phyloP scores from a whole-genome alignment of 2,888 invertebrate genomes.

The Cylindroiulus punctatus region DNA sequence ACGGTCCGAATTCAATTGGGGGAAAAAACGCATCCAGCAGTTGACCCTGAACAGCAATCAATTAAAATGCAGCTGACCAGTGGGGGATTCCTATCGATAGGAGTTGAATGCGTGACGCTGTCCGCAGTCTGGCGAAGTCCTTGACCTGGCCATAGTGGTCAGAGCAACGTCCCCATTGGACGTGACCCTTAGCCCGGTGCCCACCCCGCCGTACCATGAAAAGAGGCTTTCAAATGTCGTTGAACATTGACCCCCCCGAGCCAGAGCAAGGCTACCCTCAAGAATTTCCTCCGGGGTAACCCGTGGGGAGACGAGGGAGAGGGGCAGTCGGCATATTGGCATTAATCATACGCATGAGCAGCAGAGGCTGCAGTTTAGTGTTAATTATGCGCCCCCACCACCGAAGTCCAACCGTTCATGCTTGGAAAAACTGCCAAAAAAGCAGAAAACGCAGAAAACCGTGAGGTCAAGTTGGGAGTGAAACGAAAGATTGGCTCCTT shows the following conservation, averaged over 20 bases:
- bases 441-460: background rate
- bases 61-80: conserved; percentile 35
- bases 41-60: background rate
- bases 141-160: conserved; percentile 45
- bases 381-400: conserved; percentile 47
- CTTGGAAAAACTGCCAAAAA: background rate
- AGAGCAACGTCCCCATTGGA: conserved; percentile 47
- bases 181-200: conserved; percentile 45
- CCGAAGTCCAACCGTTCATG: conserved; percentile 27
- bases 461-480: conserved; percentile 14
- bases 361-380: conserved; percentile 43
- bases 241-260: conserved; percentile 43
- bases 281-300: conserved; percentile 40
- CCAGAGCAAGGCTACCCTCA: conserved; percentile 45
- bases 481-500: background rate
- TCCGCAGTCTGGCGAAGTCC: conserved; percentile 31
- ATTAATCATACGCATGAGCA: conserved; percentile 43
- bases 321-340: conserved; percentile 45
- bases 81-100: conserved; percentile 37
- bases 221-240: conserved; percentile 37
- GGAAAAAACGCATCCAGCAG: background rate
- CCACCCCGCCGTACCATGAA: conserved; percentile 20
- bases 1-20: conserved; percentile 2
- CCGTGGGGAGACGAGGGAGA: conserved; percentile 13
- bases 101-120: conserved; percentile 19